phyloP scores from a whole-genome alignment of 1,140 invertebrate genomes.

The Tetramorium parvispinum region DNA sequence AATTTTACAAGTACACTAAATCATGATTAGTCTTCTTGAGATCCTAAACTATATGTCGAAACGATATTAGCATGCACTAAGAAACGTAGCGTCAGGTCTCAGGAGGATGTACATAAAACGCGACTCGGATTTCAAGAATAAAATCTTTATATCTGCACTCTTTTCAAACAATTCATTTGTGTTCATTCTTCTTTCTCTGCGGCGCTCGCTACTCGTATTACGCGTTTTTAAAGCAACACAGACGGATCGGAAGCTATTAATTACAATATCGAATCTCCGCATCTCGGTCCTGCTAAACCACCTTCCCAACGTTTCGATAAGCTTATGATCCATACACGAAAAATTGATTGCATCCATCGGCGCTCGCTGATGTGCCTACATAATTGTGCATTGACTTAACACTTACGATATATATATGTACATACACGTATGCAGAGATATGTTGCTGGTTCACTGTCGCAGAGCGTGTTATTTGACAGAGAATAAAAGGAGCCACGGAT shows the following conservation, averaged over 20 bases:
- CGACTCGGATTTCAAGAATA: conserved; percentile 44
- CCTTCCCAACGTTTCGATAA: not conserved
- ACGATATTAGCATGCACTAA: conserved; percentile 39
- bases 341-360: conserved; percentile 39
- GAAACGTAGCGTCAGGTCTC: conserved; percentile 45
- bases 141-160: conserved; percentile 51
- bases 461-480: not conserved
- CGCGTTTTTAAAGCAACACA: conserved; percentile 39
- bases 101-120: conserved; percentile 58
- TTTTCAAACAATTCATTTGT: conserved; percentile 25
- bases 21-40: not conserved
- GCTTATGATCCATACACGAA: conserved; percentile 12
- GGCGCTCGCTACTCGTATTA: not conserved
- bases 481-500: not conserved
- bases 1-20: conserved; percentile 29
- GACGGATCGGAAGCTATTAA: conserved; percentile 47
- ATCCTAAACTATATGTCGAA: conserved; percentile 17
- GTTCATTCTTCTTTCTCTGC: not conserved
- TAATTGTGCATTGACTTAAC: conserved; percentile 57
- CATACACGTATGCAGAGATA: conserved; percentile 48
- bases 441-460: conserved; percentile 61
- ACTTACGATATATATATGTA: conserved; percentile 57
- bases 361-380: conserved; percentile 37
- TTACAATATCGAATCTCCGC: conserved; percentile 43
- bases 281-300: conserved; percentile 8